phyloP scores from a whole-genome alignment of 2,888 invertebrate species.

The Geotrupes spiniger region DNA sequence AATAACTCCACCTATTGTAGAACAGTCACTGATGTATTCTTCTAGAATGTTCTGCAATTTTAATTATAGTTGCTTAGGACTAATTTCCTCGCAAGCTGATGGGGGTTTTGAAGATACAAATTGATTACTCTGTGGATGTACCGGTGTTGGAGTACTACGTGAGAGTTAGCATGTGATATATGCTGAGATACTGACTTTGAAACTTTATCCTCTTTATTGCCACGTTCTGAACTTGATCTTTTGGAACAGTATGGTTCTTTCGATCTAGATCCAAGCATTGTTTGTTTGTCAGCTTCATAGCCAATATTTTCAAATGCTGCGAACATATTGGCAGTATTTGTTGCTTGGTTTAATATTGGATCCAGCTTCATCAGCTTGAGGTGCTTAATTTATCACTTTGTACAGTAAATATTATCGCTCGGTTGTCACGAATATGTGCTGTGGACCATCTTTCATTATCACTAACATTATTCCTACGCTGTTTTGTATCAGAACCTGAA shows the following conservation, averaged over 20 bases:
- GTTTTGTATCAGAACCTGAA: constrained; percentile 37
- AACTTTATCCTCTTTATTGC: constrained; percentile 37
- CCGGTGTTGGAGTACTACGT: constrained; percentile 15
- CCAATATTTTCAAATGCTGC: constrained; percentile 49
- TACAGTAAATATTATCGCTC: constrained; percentile 44
- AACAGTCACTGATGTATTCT: constrained; percentile 43
- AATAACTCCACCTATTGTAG: constrained; percentile 40
- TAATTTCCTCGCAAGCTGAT: constrained; percentile 21
- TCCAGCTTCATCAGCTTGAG: constrained; percentile 49
- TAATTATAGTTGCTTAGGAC: constrained; percentile 36
- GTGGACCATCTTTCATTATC: constrained; percentile 46
- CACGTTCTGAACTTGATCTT: constrained; percentile 47
- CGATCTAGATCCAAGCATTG: constrained; percentile 23
- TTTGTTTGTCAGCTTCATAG: constrained; percentile 42
- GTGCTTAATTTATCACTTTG: constrained; percentile 54
- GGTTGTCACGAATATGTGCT: constrained; percentile 36
- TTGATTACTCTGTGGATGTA: constrained; percentile 15
- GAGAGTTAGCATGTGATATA: constrained; percentile 54
- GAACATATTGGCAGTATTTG: constrained; percentile 53
- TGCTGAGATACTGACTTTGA: constrained; percentile 53
- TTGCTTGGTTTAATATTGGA: constrained; percentile 41
- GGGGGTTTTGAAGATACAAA: not conserved
- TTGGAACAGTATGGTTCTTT: constrained; percentile 48
- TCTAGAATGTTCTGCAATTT: constrained; percentile 42
- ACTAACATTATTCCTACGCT: constrained; percentile 38